Evolutionary conservation across 64 coral and sea anemone genomes (phyloP), one percentile per base, ranked within the genome.

Genomic region (Pachyseris speciosa): DNA sequence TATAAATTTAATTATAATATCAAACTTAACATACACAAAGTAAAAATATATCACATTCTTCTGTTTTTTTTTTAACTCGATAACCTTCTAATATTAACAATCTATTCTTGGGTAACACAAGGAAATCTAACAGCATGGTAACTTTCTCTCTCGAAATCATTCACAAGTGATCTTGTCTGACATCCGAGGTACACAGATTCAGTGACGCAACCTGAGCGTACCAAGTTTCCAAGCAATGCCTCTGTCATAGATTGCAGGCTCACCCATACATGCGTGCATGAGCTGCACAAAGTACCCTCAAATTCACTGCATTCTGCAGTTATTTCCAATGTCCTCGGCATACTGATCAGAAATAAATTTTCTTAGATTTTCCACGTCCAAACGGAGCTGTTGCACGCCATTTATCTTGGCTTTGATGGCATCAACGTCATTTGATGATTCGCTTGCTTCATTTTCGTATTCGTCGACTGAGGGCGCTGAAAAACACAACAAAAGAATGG

Each of bases 281-380:
- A 13, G 1, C 11, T 33, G 2, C 27, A 67, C 5, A 2, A 4
- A 10, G 1, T 29, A 5, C 31, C 13, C 28, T 11, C n/a, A 2
- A 11, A 65, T 42, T 85, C 77, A 96, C 33, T 96, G 95, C 74
- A 91, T 90, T 39, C 88, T 96, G 57, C 95, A 96, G 40, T 96
- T 96, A 48, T 93, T 96, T 25, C 95, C 95, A 66, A 96, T 88
- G 50, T 96, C 95, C 72, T 96, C 95, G 26, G 95, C 95, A 19
- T 96, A 96, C 16, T 96, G 95, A 34, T 96, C 86, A 29, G 91
- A 93, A 15, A 96, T 87, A 31, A 96, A 93, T 74, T 73, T 96
- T 93, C 95, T 85, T 26, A 96, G 53, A 32, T 77, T 48, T 61
- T 96, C 95, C 40, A 96, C 92, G 37, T 96, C 95, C 66, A 69